Base-by-base conservation (phyloP, 2,113 vertebrate species). In the Tamias sibiricus region DNA sequence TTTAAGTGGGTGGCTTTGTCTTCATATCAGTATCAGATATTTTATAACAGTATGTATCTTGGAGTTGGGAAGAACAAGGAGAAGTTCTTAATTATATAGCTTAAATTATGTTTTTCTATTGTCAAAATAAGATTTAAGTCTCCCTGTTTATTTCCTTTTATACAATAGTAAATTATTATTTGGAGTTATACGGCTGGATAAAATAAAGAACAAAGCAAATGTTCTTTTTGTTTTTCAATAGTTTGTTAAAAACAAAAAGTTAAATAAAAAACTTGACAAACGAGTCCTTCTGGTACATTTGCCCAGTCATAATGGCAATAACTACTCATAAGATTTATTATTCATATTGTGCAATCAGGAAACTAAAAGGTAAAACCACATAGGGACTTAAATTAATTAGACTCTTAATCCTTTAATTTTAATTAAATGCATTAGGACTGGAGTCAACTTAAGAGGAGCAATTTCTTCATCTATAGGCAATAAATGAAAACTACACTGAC, bases 361-460 rank as follows among this genome's bases (percentile, higher is more conserved):
- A 97, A 90, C 57, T 81, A 87, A 85, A 94, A 83, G 32, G 17
- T 16, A 88, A 83, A 68, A 75, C n/a, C 64, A 92, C 17, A 64
- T 54, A 87, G 19, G 32, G 14, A 91, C 64, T 54, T 95, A 96
- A 95, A 75, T 74, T 52, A 95, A 75, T 74, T 52, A 92, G 28
- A 93, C 8, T 92, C 89, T 74, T 59, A 95, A 81, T 77, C 40
- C 91, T 95, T 87, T 93, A 90, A 47, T 75, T 94, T 76, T 82
- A 96, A 62, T 79, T 85, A 82, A 87, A 93, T 84, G 54, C 52
- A 87, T 88, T 84, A 90, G 35, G 30, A 94, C 49, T 68, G 10
- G 10, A 95, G 57, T 35, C 71, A 89, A 42, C 81, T 82, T 16
- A 76, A 92, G 24, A 81, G 42, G 0, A 89, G n/a, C 24, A 92